A percentile compares a stretch with the other conserved stretches of the same genome.
phyloP scores from a whole-genome alignment of 35 echinoderm and acorn worm species.

The Strongylocentrotus purpuratus region DNA sequence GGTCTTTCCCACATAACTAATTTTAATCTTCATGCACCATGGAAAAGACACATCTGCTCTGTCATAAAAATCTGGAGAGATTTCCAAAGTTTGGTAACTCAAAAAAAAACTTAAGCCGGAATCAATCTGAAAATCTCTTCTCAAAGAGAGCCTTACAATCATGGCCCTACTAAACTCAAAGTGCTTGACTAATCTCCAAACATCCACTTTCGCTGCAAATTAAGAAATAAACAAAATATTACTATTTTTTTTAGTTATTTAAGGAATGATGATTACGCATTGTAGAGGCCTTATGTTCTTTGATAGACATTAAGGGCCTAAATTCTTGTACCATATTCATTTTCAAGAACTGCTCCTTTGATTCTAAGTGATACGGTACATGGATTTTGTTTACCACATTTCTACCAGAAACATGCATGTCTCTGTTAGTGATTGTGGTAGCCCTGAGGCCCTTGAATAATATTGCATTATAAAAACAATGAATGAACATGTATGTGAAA shows the following conservation, averaged over 20 bases:
- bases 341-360: no score
- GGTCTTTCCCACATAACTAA: conserved; percentile 31
- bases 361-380: no score
- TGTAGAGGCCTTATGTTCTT: background rate
- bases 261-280: background rate
- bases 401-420: no score
- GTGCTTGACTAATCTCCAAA: conserved; percentile 10
- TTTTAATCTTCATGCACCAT: background rate
- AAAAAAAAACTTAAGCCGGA: background rate
- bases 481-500: no score
- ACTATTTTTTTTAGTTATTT: background rate
- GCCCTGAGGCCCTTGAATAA: no score
- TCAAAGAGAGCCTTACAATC: background rate
- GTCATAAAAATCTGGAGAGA: background rate
- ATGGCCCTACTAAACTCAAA: background rate
- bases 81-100: background rate
- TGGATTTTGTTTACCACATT: no score
- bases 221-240: background rate
- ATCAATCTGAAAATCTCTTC: background rate
- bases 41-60: background rate
- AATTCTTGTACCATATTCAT: no score
- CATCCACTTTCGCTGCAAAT: background rate
- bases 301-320: no score
- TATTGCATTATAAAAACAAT: no score
- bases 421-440: no score